Conservation (phyloP, 2,888 invertebrate species). For the Zelleria hepariella region DNA sequence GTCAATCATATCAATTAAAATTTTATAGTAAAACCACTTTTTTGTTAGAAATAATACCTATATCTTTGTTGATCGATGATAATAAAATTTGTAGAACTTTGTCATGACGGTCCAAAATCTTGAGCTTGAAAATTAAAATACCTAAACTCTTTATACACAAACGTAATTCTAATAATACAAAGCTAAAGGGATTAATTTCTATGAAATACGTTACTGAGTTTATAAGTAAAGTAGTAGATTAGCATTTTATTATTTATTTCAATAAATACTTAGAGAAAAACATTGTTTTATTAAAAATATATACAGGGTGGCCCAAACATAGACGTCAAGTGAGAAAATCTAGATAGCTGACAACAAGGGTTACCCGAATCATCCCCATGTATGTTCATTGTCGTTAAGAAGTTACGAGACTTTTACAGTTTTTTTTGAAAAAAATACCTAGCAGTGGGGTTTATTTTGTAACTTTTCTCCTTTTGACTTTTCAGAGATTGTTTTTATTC, state of each 20-base stretch:
- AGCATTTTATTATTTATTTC: constrained; percentile 16
- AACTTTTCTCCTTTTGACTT: too few relatives aligned
- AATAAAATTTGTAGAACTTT: background rate
- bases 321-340: too few relatives aligned
- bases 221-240: constrained; percentile 1
- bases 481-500: too few relatives aligned
- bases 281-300: background rate
- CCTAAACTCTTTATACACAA: background rate
- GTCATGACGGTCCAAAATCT: background rate
- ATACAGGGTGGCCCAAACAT: too few relatives aligned
- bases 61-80: too few relatives aligned
- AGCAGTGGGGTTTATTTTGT: too few relatives aligned
- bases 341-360: too few relatives aligned
- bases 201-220: constrained; percentile 4
- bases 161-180: background rate
- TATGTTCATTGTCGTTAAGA: too few relatives aligned
- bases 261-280: constrained; percentile 15
- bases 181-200: background rate
- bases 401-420: too few relatives aligned
- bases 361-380: too few relatives aligned
- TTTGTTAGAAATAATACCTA: background rate
- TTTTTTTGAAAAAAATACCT: too few relatives aligned
- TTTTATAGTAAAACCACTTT: background rate
- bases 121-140: background rate
- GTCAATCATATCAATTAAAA: background rate